phyloP scores from a whole-genome alignment of 2,797 vertebrate species.

The Hydrolagus colliei region DNA sequence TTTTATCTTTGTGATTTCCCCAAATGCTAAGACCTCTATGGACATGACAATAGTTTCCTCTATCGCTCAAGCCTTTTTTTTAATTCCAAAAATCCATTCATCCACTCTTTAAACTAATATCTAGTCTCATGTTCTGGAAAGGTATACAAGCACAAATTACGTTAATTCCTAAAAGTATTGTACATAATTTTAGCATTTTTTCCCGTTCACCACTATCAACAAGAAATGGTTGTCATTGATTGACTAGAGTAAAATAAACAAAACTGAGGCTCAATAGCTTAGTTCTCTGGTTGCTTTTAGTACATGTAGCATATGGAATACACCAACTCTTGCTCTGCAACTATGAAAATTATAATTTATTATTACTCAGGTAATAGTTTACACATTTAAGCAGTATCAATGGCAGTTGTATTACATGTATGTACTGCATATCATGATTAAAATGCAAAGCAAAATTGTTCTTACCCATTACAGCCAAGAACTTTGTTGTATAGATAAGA shows the following conservation, averaged over 20 bases:
- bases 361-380: neutral
- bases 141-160: neutral
- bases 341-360: neutral
- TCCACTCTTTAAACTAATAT: neutral
- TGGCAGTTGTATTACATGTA: neutral
- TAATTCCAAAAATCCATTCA: neutral
- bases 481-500: constrained; percentile 86
- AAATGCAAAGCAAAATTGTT: constrained; percentile 4
- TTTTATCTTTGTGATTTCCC: neutral
- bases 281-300: neutral
- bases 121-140: neutral
- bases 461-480: constrained; percentile 76
- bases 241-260: too few relatives aligned
- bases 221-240: too few relatives aligned
- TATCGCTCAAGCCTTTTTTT: neutral
- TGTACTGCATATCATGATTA: neutral
- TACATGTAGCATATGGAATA: neutral
- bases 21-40: neutral
- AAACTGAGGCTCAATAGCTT: neutral
- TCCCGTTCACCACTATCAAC: too few relatives aligned
- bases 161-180: neutral
- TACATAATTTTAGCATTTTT: neutral
- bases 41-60: neutral
- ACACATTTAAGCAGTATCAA: neutral
- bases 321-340: neutral